Evolutionary conservation across 2,888 invertebrate genomes (phyloP).

Genomic region (Prosopocoilus inquinatus): DNA sequence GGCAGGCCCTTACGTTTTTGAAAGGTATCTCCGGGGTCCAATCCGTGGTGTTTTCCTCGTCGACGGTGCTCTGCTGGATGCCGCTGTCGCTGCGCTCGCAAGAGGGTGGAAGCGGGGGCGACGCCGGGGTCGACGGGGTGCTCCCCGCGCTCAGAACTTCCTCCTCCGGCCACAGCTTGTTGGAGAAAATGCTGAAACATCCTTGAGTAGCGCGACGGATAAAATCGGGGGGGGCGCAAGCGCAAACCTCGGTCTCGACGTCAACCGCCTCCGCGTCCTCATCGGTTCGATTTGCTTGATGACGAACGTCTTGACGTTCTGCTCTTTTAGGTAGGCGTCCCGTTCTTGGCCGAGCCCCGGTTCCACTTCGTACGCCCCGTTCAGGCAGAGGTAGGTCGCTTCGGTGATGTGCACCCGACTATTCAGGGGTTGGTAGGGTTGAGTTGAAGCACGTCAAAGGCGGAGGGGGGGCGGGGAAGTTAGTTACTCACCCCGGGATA

Average conservation of each 20-base stretch:
- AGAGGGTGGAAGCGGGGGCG: constrained; percentile 32
- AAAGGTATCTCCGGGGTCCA: constrained; percentile 94
- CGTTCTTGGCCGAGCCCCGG: constrained; percentile 84
- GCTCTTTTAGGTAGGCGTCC: constrained; percentile 80
- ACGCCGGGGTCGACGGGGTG: constrained; percentile 43
- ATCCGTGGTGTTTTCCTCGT: constrained; percentile 77
- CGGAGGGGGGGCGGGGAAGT: not conserved
- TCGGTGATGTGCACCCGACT: constrained; percentile 96
- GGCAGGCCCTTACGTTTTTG: constrained; percentile 67
- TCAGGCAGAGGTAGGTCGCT: constrained; percentile 80
- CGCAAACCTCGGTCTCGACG: constrained; percentile 52
- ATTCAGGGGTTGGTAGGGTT: not conserved
- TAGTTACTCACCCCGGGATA: constrained; percentile 78
- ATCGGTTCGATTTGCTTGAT: constrained; percentile 80
- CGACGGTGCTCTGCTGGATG: constrained; percentile 56
- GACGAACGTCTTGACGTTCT: constrained; percentile 84
- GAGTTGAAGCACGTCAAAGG: too few species aligned
- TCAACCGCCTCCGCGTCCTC: constrained; percentile 53
- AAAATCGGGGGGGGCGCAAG: too few species aligned
- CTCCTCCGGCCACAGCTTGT: constrained; percentile 48
- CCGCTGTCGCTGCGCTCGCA: constrained; percentile 49
- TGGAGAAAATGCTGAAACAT: constrained; percentile 47
- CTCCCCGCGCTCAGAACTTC: constrained; percentile 39
- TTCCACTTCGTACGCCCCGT: constrained; percentile 90
- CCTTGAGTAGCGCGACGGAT: too few species aligned